phyloP scores from a whole-genome alignment of 2,888 invertebrate species.

The Limnephilus auricula region DNA sequence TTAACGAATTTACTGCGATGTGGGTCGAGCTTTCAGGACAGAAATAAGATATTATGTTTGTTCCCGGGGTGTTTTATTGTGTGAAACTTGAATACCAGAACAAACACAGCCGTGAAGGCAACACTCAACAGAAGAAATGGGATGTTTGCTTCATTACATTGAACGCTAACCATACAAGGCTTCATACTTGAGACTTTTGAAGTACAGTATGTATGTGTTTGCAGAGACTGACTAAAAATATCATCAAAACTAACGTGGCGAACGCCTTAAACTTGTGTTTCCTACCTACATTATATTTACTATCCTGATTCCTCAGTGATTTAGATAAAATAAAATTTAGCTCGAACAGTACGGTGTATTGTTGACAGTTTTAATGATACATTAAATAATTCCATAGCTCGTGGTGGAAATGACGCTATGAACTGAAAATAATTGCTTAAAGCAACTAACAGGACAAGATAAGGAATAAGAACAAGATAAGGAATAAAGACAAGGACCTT shows the following conservation, averaged over 20 bases:
- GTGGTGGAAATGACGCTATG: too few species aligned
- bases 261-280: not conserved
- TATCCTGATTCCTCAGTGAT: not conserved
- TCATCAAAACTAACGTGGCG: not conserved
- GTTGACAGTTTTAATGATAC: too few species aligned
- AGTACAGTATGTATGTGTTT: not conserved
- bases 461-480: too few species aligned
- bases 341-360: not conserved
- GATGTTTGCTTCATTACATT: not conserved
- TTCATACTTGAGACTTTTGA: not conserved
- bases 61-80: not conserved
- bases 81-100: not conserved
- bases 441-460: too few species aligned
- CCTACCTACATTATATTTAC: not conserved
- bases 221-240: not conserved
- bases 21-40: not conserved
- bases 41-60: conserved; percentile 5
- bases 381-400: too few species aligned
- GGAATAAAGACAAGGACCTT: too few species aligned
- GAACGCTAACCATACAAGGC: not conserved
- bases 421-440: too few species aligned
- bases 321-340: not conserved
- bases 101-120: conserved; percentile 19
- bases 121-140: not conserved
- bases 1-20: conserved; percentile 14